Evolutionary conservation across 2,113 vertebrate genomes (phyloP).

Genomic region (Azemiops feae): DNA sequence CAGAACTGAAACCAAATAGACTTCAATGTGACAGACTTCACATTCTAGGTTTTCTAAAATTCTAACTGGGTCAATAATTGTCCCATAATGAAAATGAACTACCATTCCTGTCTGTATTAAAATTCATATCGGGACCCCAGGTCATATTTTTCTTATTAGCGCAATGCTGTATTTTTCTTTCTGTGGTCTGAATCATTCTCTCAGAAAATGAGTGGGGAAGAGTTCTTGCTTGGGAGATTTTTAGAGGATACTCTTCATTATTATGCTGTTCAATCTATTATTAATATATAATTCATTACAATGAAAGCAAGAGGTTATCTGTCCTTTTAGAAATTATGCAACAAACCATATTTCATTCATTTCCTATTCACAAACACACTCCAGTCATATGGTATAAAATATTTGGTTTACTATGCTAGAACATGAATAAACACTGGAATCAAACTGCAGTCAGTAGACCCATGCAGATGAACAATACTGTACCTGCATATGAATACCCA

Average conservation of each 20-base stretch:
- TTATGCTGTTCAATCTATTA: background rate
- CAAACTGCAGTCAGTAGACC: background rate
- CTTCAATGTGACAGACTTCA: background rate
- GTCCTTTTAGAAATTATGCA: background rate
- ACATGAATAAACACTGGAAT: background rate
- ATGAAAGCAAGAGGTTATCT: background rate
- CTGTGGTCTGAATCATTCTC: no score
- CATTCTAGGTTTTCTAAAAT: background rate
- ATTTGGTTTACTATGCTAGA: no score
- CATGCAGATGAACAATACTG: background rate
- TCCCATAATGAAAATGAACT: background rate
- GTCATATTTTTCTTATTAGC: background rate
- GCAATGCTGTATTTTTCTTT: background rate
- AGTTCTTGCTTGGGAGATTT: no score
- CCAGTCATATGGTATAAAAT: background rate
- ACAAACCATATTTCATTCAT: background rate
- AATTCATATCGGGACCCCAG: background rate
- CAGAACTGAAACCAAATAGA: background rate
- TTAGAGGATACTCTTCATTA: background rate
- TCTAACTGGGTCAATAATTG: background rate
- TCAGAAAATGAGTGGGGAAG: background rate
- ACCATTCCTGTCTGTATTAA: background rate
- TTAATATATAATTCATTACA: background rate
- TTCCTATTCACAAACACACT: background rate
- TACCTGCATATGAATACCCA: background rate